Evolutionary conservation across 2,888 invertebrate species (phyloP).

Genomic region (Taphrorychus bicolor): DNA sequence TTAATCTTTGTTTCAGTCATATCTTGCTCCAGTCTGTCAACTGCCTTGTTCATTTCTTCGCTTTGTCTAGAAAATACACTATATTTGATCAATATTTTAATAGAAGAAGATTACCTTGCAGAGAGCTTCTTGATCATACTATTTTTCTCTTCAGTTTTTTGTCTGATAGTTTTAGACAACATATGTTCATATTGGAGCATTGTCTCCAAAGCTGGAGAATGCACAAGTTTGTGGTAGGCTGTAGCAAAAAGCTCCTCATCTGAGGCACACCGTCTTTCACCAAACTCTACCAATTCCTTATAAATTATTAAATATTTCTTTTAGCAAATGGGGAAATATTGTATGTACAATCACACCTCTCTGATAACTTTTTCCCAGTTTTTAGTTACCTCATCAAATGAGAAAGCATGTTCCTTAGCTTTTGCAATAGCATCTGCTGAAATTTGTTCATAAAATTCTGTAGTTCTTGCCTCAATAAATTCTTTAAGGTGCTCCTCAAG

Average conservation of each 20-base stretch:
- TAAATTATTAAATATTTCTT: background rate
- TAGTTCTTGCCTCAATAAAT: slow-evolving; percentile 41
- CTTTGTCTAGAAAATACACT: slow-evolving; percentile 68
- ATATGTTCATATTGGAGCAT: slow-evolving; percentile 88
- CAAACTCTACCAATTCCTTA: slow-evolving; percentile 82
- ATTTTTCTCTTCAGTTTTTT: slow-evolving; percentile 76
- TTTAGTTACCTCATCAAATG: slow-evolving; percentile 77
- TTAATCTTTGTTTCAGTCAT: slow-evolving; percentile 88
- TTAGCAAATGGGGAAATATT: background rate
- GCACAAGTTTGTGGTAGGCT: slow-evolving; percentile 77
- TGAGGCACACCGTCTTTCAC: slow-evolving; percentile 80
- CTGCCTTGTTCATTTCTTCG: slow-evolving; percentile 87
- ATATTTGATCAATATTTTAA: slow-evolving; percentile 3
- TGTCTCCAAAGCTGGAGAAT: slow-evolving; percentile 78
- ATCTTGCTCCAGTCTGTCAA: slow-evolving; percentile 77
- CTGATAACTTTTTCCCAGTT: slow-evolving; percentile 82
- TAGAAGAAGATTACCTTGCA: slow-evolving; percentile 64
- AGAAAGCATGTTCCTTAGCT: slow-evolving; percentile 68
- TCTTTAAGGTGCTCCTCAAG: slow-evolving; percentile 39
- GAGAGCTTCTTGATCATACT: slow-evolving; percentile 74
- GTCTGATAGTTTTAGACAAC: slow-evolving; percentile 81
- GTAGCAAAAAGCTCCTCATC: slow-evolving; percentile 88
- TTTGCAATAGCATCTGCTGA: slow-evolving; percentile 69
- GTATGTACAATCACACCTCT: too few relatives aligned
- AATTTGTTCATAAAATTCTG: slow-evolving; percentile 66